phyloP scores from a whole-genome alignment of 2,888 invertebrate genomes.

The Drosophila tanythrix region DNA sequence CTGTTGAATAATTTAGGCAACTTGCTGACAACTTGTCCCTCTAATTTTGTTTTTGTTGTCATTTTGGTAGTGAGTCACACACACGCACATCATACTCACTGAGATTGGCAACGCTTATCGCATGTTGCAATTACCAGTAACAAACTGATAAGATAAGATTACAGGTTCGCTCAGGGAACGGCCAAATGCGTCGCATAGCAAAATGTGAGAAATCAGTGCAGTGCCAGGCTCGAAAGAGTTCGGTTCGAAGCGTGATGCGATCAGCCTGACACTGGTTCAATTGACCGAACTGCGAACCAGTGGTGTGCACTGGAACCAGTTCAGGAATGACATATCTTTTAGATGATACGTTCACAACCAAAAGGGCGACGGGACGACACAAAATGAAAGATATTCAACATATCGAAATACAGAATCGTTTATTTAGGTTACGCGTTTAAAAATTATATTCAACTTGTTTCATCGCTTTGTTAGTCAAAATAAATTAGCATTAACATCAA shows the following conservation, averaged over 20 bases:
- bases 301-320: not conserved
- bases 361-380: conserved; percentile 44
- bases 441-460: conserved; percentile 54
- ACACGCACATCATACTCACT: not conserved
- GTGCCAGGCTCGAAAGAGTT: conserved; percentile 28
- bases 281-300: not conserved
- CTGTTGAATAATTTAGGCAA: conserved; percentile 62
- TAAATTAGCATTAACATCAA: conserved; percentile 73
- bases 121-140: conserved; percentile 44
- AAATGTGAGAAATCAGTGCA: conserved; percentile 43
- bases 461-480: conserved; percentile 53
- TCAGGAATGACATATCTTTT: not conserved
- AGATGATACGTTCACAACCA: not conserved
- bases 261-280: not conserved
- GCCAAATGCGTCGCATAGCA: conserved; percentile 15
- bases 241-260: conserved; percentile 19
- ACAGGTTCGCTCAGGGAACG: conserved; percentile 15
- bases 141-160: conserved; percentile 50
- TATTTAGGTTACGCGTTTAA: conserved; percentile 37
- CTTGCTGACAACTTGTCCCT: not conserved
- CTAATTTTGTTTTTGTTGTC: not conserved
- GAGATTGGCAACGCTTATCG: conserved; percentile 38
- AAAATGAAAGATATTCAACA: conserved; percentile 49
- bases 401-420: conserved; percentile 48
- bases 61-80: conserved; percentile 30